Percentiles rank a stretch among this genome's conserved stretches.
phyloP scores from a whole-genome alignment of 2,888 invertebrate genomes.

The Hymenopus coronatus region DNA sequence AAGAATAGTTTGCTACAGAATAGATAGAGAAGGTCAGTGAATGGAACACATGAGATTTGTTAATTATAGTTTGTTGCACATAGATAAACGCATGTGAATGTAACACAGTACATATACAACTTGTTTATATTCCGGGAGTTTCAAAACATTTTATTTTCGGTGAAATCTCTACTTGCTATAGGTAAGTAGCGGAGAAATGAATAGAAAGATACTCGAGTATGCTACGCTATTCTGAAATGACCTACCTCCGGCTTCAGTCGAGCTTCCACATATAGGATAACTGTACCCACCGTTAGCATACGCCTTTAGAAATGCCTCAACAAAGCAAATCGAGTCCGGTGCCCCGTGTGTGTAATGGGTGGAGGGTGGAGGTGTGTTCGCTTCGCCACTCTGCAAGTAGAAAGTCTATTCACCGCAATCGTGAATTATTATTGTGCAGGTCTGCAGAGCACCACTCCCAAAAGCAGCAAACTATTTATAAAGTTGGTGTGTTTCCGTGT shows the following conservation, averaged over 20 bases:
- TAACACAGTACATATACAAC: no score
- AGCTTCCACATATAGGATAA: neutral
- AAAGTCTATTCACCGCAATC: neutral
- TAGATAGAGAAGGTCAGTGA: no score
- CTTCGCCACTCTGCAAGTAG: neutral
- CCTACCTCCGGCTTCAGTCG: neutral
- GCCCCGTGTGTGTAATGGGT: neutral
- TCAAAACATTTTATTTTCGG: no score
- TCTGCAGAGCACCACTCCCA: neutral
- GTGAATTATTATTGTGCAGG: neutral
- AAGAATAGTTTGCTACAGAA: no score
- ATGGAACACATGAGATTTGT: no score
- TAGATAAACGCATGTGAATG: no score
- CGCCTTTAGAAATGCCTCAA: neutral
- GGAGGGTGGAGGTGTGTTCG: neutral
- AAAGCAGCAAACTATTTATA: neutral
- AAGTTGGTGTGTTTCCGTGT: neutral
- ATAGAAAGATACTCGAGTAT: no score
- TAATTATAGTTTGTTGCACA: no score
- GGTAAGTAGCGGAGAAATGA: no score
- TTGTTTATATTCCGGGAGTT: no score
- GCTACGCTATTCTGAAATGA: neutral
- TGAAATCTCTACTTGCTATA: no score
- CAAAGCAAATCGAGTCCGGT: neutral
- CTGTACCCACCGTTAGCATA: neutral